Base-by-base conservation (phyloP, 2,888 invertebrate species). In the Polyploca ridens region DNA sequence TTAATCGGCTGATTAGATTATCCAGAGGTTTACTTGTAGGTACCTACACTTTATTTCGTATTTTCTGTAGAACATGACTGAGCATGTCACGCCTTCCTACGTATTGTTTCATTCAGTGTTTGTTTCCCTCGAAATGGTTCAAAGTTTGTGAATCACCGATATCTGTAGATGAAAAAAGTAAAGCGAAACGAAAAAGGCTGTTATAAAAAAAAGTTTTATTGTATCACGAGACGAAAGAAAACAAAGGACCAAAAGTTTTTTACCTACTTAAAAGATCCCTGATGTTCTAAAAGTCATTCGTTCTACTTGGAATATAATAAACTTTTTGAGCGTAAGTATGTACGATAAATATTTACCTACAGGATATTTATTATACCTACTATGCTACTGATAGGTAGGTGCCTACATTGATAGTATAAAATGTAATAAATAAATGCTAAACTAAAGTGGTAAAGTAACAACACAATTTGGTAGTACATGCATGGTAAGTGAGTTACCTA, bases 1-100 rank as follows among this genome's bases (percentile, higher is more conserved):
- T 77, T 77, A 82, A 79, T 81, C 75, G 74, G 66, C 68, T 71
- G 68, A 76, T 77, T 73, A 79, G 76, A 81, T 79, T 77, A 81
- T 79, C 73, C 69, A 73, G 72, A 66, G 72, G 71, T 75, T 68
- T 68, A 70, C 41, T 19, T 19, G n/a, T 54, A 16, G 35, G 61
- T 27, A 60, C 59, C 13, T 46, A 46, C 46, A 54, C 16, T 54
- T 60, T 60, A 60, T 60, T 60, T 19, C n/a, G 61, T 61, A 61
- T 27, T 41, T 33, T 61, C 19, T 49, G 16, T 49, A 16, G n/a
- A 49, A 7, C 16, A 49, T 16, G 49, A 16, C 16, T 5, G 41
- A 60, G 16, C 33, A 10, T 59, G 35, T 2, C n/a, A 60, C 19
- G 41, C 10, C 41, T 10, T 19, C 41, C 41, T 60, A 60, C 41